Base-by-base conservation (phyloP, 2,888 invertebrate species). In the Acrocyrtus sp. region DNA sequence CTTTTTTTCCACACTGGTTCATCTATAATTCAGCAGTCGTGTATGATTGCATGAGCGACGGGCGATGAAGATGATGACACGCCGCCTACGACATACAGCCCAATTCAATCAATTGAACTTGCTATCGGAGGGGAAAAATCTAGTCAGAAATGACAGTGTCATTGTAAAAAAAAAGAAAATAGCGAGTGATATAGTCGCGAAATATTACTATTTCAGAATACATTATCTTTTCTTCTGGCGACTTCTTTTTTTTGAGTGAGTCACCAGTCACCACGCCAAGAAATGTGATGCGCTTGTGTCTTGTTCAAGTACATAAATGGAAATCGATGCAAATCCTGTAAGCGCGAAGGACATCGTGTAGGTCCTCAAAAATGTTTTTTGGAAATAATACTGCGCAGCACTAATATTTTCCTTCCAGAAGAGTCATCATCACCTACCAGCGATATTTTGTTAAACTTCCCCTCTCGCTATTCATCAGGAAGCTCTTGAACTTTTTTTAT, bases 141-240 rank as follows among this genome's bases (percentile, higher is more conserved):
- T n/a, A 48, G 47, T 60, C 60, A 48, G 60, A 60, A 60, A 60
- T 60, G 47, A 60, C 60, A 48, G n/a, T n/a, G n/a, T n/a, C n/a
- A n/a, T n/a, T n/a, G n/a, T n/a, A n/a, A n/a, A n/a, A n/a, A n/a
- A n/a, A n/a, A n/a, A n/a, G n/a, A n/a, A n/a, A n/a, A n/a, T n/a
- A n/a, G n/a, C n/a, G n/a, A n/a, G n/a, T n/a, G n/a, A n/a, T n/a
- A n/a, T n/a, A n/a, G n/a, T 60, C 60, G 60, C 60, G 48, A 60
- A 60, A 60, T 60, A 29, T 58, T 58, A 45, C 27, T 45, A 47
- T 48, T 27, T 12, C 3, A 22, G 43, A 47, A 22, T 3, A 29
- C 47, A 29, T 17, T 21, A 17, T 47, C 10, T 15, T 27, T 34
- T 43, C 29, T 8, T 34, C 15, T 45, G 21, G 47, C 47, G 60